Percentiles rank a stretch among this genome's conserved stretches.
These are phyloP conservation scores for Ceratosolen solmsi DNA, from an alignment of 1,140 invertebrate species.

Conservation along the genomic window DNA sequence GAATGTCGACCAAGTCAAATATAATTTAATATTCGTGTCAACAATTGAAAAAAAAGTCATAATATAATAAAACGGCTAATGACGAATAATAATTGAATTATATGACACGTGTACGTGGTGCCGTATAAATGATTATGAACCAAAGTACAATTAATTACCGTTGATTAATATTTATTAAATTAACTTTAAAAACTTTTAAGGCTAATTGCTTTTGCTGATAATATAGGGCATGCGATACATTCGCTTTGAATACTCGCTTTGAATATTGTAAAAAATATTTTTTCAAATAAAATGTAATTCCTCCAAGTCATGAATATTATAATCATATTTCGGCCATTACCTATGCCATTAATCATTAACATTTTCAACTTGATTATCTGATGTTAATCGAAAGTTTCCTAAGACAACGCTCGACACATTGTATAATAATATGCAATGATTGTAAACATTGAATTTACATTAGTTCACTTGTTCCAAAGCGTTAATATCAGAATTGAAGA, in stretches of 20 bases:
- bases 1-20: constrained; percentile 12
- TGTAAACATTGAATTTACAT: not conserved
- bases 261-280: not conserved
- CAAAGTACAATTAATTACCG: not conserved
- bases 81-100: constrained; percentile 27
- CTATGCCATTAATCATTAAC: not conserved
- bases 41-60: constrained; percentile 37
- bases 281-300: not conserved
- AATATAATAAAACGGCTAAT: constrained; percentile 23
- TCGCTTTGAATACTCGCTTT: too few species aligned
- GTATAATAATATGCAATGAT: too few species aligned
- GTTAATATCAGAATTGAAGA: too few species aligned
- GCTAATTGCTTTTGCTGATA: not conserved
- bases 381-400: not conserved
- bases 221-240: not conserved
- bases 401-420: not conserved
- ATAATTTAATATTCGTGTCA: constrained; percentile 22
- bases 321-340: not conserved
- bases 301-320: not conserved
- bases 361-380: not conserved
- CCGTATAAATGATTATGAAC: not conserved
- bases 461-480: too few species aligned
- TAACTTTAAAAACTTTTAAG: not conserved
- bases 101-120: not conserved
- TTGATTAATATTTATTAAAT: not conserved